Evolutionary conservation across 2,888 invertebrate genomes (phyloP).

Genomic region (Scaptomyza caliginosa): DNA sequence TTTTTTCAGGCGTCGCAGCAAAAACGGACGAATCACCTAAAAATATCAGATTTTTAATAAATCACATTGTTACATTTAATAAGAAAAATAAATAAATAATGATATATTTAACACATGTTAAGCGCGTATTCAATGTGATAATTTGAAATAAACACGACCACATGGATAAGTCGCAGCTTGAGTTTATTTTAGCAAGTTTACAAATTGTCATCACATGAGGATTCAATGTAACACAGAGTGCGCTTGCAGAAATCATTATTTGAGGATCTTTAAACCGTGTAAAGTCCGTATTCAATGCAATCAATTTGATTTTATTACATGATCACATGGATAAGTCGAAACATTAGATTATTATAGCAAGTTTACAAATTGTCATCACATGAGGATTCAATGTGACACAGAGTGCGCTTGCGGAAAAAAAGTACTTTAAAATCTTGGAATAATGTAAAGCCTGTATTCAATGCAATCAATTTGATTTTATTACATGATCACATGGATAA

Average conservation of each 20-base stretch:
- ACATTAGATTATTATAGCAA: conserved; percentile 51
- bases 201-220: conserved; percentile 70
- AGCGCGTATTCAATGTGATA: conserved; percentile 63
- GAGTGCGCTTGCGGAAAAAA: conserved; percentile 60
- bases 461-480: conserved; percentile 34
- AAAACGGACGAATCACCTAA: conserved; percentile 95
- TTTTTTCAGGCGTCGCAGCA: conserved; percentile 94
- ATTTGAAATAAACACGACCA: conserved; percentile 15
- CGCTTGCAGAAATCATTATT: conserved; percentile 44
- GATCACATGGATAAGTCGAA: conserved; percentile 58
- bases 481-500: conserved; percentile 56
- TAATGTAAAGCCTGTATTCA: conserved; percentile 52
- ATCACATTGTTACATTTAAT: not conserved
- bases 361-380: conserved; percentile 63
- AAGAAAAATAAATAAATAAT: not conserved
- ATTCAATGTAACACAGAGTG: conserved; percentile 66
- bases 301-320: not conserved
- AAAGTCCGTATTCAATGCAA: conserved; percentile 54
- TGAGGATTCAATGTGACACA: conserved; percentile 58
- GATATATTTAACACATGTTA: conserved; percentile 38
- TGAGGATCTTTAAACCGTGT: conserved; percentile 16
- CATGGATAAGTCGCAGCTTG: conserved; percentile 66
- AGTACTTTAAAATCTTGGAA: not conserved
- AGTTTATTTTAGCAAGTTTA: conserved; percentile 62
- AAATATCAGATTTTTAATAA: conserved; percentile 1